These are phyloP conservation scores for Cerastis rubricosa DNA, from an alignment of 2,888 invertebrate genomes.

Conservation along the genomic window DNA sequence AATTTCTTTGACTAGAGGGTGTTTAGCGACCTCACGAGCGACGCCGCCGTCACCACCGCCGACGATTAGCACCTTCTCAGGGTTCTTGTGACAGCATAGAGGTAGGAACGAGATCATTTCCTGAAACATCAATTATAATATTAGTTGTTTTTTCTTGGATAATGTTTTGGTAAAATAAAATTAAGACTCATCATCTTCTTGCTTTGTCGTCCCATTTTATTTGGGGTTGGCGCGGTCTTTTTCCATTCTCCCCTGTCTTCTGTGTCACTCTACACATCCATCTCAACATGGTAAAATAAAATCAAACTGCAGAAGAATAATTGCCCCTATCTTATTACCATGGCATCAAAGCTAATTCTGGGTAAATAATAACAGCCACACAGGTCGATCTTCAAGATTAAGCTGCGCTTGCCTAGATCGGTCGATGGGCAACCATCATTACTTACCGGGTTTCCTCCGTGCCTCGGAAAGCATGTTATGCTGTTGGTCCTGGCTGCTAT, in stretches of 20 bases:
- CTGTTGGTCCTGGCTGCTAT: not conserved
- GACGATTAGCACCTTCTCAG: slow-evolving; percentile 97
- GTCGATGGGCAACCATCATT: not conserved
- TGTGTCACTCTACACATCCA: no score
- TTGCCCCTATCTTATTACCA: not conserved
- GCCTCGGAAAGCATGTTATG: not conserved
- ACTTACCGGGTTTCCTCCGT: not conserved
- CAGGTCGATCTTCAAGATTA: no score
- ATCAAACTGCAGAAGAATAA: not conserved
- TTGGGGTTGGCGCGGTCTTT: no score
- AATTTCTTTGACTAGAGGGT: slow-evolving; percentile 96
- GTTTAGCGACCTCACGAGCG: slow-evolving; percentile 98
- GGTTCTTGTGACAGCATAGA: slow-evolving; percentile 97
- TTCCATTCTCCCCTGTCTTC: no score
- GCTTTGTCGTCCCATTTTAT: no score
- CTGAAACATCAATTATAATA: slow-evolving; percentile 68
- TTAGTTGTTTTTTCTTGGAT: not conserved
- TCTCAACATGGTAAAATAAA: not conserved
- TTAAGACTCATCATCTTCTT: no score
- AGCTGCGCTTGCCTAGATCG: not conserved
- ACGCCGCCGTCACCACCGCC: slow-evolving; percentile 99
- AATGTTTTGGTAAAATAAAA: not conserved
- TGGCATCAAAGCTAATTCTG: not conserved
- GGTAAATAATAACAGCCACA: no score
- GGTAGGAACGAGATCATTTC: slow-evolving; percentile 99